Percentiles rank a stretch among this genome's conserved stretches.
These are phyloP conservation scores for Amphibalanus amphitrite DNA, from an alignment of 1,140 invertebrate genomes.

Conservation along the genomic window DNA sequence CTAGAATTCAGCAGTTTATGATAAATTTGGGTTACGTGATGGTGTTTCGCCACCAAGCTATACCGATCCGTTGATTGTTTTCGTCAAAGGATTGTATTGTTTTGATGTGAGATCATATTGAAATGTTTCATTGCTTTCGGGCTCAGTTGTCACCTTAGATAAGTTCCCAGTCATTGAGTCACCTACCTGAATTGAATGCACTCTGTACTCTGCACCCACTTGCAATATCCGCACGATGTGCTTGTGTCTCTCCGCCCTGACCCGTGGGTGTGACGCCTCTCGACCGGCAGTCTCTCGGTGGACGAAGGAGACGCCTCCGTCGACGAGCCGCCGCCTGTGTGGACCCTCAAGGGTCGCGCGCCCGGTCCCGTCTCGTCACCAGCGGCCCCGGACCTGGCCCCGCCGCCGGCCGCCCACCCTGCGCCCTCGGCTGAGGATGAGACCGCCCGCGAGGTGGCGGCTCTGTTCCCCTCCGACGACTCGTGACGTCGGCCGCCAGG, in stretches of 20 bases:
- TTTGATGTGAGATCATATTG: too few species aligned
- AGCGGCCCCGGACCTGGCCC: background rate
- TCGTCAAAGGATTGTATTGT: too few species aligned
- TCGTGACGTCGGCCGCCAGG: background rate
- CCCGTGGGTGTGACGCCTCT: background rate
- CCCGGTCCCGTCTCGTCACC: too few species aligned
- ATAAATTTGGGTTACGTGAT: too few species aligned
- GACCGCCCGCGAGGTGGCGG: background rate
- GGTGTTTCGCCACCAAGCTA: background rate
- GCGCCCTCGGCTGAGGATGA: background rate
- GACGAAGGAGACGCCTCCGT: background rate
- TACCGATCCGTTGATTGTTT: background rate
- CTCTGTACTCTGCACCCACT: background rate
- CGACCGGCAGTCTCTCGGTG: background rate
- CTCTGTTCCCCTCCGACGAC: background rate
- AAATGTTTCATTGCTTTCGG: too few species aligned
- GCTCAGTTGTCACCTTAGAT: too few species aligned
- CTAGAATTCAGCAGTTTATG: too few species aligned
- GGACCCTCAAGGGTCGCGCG: background rate
- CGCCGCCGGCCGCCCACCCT: background rate
- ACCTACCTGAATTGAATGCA: background rate
- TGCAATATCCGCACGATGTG: background rate
- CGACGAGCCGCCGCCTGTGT: background rate
- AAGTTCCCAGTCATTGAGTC: too few species aligned
- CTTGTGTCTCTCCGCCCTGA: background rate